Percentiles rank a stretch among this genome's conserved stretches.
Evolutionary conservation across 2,113 vertebrate genomes (phyloP).

Genomic region (Epinephelus fuscoguttatus): DNA sequence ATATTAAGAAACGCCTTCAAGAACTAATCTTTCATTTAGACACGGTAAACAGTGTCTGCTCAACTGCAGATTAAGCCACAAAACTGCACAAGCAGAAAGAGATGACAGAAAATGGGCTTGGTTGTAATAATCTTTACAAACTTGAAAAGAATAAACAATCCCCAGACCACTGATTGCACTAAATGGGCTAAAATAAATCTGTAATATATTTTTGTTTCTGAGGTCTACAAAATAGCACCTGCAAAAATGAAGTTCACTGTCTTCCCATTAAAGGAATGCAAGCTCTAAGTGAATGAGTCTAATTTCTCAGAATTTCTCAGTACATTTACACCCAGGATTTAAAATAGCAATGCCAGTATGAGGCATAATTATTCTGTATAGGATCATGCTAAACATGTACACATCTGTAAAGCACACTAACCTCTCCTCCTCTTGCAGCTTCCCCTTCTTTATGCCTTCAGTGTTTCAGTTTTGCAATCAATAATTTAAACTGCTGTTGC

Average conservation of each 20-base stretch:
- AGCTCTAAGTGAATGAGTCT: constrained; percentile 14
- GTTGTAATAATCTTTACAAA: not conserved
- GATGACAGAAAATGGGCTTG: not conserved
- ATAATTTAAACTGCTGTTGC: constrained; percentile 68
- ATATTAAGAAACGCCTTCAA: not conserved
- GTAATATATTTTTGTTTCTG: not conserved
- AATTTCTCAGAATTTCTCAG: constrained; percentile 26
- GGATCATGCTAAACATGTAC: constrained; percentile 47
- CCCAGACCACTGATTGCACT: not conserved
- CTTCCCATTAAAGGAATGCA: not conserved
- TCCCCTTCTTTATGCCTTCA: constrained; percentile 46
- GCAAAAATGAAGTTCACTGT: not conserved
- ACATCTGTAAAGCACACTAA: constrained; percentile 44
- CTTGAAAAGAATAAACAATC: too few species aligned
- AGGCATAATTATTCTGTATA: constrained; percentile 31
- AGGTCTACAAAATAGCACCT: not conserved
- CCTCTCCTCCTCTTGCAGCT: constrained; percentile 33
- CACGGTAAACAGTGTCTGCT: not conserved
- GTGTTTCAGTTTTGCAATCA: constrained; percentile 66
- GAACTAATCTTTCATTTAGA: not conserved
- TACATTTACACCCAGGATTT: not conserved
- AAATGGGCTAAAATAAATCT: not conserved
- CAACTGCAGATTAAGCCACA: not conserved
- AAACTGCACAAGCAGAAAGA: not conserved
- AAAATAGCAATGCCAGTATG: constrained; percentile 22